Base-by-base conservation (phyloP, 2,113 vertebrate species). In the Colistium nudipinnis region DNA sequence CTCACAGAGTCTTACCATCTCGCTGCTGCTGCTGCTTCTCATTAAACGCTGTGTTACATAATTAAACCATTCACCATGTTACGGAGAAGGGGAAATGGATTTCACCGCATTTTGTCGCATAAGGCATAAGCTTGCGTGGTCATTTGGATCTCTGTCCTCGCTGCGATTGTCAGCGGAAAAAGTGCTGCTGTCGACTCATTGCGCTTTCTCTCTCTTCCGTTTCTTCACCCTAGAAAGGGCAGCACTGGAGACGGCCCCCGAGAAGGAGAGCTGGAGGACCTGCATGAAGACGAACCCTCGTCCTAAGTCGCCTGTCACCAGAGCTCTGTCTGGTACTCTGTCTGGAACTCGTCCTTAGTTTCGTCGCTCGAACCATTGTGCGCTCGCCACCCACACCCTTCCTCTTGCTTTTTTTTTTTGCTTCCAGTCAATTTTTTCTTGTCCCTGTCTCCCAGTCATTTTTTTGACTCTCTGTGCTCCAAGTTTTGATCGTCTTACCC, bases 211-310 rank as follows among this genome's bases (percentile, higher is more conserved):
- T 62, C 16, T 44, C 17, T 51, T 14, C 7, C 0, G 1, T 22
- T 16, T 28, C 10, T 19, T 44, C 20, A 64, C 62, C 20, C 81
- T n/a, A 94, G 93, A 88, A 93, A 94, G 83, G 66, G 87, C 60
- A 93, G 92, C 84, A 90, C 89, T 1, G 92, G 92, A 2, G 93
- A 94, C 6, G 88, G 83, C 12, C 88, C 89, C 49, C 80, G 92
- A 81, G 92, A 93, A 39, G 88, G 70, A 13, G 93, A 94, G 74
- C 90, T 94, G 56, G 92, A 94, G 78, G 93, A 94, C 74, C 87
- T 94, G 54, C 87, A 88, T 52, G 93, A 94, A 69, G 92, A 94
- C 4, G 93, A 94, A 54, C 82, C 92, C 7, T 90, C 86, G 22
- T 92, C 88, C 48, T 93, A 86, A 94, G 80, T 64, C 62, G 54